These are phyloP conservation scores for Sabatieria punctata DNA, from an alignment of 2,888 invertebrate genomes.

Conservation along the genomic window DNA sequence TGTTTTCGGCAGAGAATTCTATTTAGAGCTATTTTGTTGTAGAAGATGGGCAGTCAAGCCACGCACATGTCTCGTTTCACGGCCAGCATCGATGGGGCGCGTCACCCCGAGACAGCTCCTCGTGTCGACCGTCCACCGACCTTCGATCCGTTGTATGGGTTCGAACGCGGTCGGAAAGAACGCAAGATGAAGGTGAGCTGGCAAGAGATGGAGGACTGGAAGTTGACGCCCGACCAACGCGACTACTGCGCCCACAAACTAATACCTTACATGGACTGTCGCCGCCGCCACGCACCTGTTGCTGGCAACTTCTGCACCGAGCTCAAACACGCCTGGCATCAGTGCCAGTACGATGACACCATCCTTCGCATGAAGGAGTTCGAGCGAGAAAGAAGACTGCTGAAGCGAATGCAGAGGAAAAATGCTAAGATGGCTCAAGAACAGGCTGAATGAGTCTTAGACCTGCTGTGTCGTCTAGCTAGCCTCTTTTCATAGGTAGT, in stretches of 20 bases:
- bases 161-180: slow-evolving; percentile 10
- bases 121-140: slow-evolving; percentile 25
- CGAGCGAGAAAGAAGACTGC: slow-evolving; percentile 1
- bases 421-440: too few relatives aligned
- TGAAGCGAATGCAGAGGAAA: too few relatives aligned
- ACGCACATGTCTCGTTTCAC: too few relatives aligned
- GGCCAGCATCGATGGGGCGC: too few relatives aligned
- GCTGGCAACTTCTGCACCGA: slow-evolving; percentile 22
- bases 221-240: not conserved
- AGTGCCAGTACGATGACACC: slow-evolving; percentile 27
- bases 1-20: too few relatives aligned
- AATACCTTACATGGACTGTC: slow-evolving; percentile 22
- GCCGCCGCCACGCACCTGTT: slow-evolving; percentile 22
- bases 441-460: too few relatives aligned
- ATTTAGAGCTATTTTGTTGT: too few relatives aligned
- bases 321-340: slow-evolving; percentile 21
- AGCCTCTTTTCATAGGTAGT: too few relatives aligned
- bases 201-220: slow-evolving; percentile 6
- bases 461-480: too few relatives aligned
- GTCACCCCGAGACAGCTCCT: slow-evolving; percentile 21
- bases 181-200: slow-evolving; percentile 1
- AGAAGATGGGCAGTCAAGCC: too few relatives aligned
- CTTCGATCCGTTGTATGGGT: slow-evolving; percentile 28
- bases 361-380: slow-evolving; percentile 22
- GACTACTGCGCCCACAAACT: slow-evolving; percentile 23